Base-by-base conservation (phyloP, 2,888 invertebrate genomes). In the Protophormia terraenovae region DNA sequence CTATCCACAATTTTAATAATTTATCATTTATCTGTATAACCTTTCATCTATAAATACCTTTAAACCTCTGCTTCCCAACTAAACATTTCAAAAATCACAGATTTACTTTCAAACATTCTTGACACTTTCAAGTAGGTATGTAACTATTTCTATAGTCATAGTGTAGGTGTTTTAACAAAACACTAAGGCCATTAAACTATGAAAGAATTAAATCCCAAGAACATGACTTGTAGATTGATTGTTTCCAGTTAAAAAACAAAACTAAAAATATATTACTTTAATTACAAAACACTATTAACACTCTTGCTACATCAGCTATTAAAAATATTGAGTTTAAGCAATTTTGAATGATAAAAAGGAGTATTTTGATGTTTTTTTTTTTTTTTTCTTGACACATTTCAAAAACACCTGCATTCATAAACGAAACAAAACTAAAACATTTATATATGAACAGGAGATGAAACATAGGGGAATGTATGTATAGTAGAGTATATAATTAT, bases 391-490 rank as follows among this genome's bases (percentile, higher is more conserved):
- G 82, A 77, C 76, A 77, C 82, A 83, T 83, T 77, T 83, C 76
- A 77, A 77, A 72, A 72, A 83, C 77, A 83, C 82, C 82, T 78
- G 75, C 82, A 71, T 45, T 50, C 12, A 47, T n/a, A 83, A 78
- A 19, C 16, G n/a, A 38, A 64, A 53, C n/a, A 14, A 19, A 47
- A 4, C 2, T 47, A 6, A 47, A 19, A 7, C 5, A 47, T 19
- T 19, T 6, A 2, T 8, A 8, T 47, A 5, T 16, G 19, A 41
- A 27, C 16, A 14, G 10, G 12, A 60, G 12, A 32, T 19, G 5
- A 55, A 69, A 45, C 16, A 64, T 5, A 16, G 24, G 50, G 55
- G 53, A 16, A n/a, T n/a, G 35, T 5, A 14, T 32, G 67, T 41
- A 22, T n/a, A 69, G 67, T 58, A 24, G 41, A 27, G 58, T 41